Evolutionary conservation across 2,113 vertebrate genomes (phyloP).

Genomic region (Sigmodon hispidus): DNA sequence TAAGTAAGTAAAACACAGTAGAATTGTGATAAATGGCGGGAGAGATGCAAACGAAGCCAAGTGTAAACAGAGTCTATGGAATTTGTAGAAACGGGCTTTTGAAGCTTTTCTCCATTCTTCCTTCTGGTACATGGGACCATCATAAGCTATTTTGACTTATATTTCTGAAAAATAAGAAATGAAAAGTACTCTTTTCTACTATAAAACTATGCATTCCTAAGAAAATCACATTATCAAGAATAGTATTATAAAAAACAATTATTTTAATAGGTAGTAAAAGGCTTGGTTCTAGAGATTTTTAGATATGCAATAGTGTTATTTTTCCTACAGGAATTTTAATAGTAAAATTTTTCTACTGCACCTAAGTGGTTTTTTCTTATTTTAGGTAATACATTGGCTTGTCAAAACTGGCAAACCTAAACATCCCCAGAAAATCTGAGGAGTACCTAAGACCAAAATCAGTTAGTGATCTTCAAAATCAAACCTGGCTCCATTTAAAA

Average conservation of each 20-base stretch:
- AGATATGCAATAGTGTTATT: conserved; percentile 3
- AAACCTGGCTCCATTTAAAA: not conserved
- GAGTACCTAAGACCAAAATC: not conserved
- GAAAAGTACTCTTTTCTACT: conserved; percentile 21
- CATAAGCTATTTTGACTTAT: conserved; percentile 8
- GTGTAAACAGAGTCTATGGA: not conserved
- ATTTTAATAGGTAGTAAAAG: conserved; percentile 9
- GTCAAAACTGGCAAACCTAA: conserved; percentile 54
- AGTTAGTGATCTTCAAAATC: not conserved
- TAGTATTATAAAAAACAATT: conserved; percentile 48
- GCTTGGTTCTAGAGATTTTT: not conserved
- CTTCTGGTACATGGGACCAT: not conserved
- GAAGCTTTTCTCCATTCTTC: not conserved
- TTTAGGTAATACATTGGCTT: conserved; percentile 45
- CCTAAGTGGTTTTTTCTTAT: conserved; percentile 29
- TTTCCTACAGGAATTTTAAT: conserved; percentile 51
- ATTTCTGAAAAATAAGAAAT: conserved; percentile 37
- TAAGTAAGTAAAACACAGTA: not conserved
- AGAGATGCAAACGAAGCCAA: not conserved
- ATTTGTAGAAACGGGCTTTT: not conserved
- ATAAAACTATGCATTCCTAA: conserved; percentile 37
- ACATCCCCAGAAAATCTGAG: conserved; percentile 20
- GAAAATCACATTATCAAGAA: conserved; percentile 52
- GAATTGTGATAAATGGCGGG: not conserved
- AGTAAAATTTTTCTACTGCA: conserved; percentile 38